Evolutionary conservation across 2,888 invertebrate genomes (phyloP), one percentile per base, ranked within the genome.

Genomic region (Chrysodeixis includens): DNA sequence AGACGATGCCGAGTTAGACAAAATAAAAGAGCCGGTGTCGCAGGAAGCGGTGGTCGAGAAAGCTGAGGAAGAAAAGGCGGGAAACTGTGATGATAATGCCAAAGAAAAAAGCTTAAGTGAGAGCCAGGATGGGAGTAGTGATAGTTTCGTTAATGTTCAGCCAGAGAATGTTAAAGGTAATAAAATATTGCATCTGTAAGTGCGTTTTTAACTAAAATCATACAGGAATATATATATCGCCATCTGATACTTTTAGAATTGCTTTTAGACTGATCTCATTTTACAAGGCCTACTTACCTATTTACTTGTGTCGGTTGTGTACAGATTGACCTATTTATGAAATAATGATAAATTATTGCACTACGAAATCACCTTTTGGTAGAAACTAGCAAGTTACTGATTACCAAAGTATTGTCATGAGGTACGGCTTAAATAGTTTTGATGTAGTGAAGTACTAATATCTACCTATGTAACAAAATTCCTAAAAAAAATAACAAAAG

Each of bases 11-110:
- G 89, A 88, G 71, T 83, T 78, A 71, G 86, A 76, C 54, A 71
- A 76, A 49, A 70, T 72, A 57, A 89, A 87, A 62, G 88, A 85
- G 57, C 83, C 87, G 54, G 78, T 83, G 70, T 73, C 70, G 30
- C 81, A 79, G 35, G 85, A 84, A 65, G 75, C 79, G 61, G 79
- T 79, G 26, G 79, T 79, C 30, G 87, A 84, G 68, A 82, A 81
- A 71, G 69, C 71, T 62, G 81, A 78, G 40, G 86, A 82, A 54
- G 88, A 84, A 77, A 86, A 85, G 78, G 86, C 84, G 86, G 90
- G 84, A 83, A 89, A 72, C 88, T 92, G 94, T 94, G 94, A 93
- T 93, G 93, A 92, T 82, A 89, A 93, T 93, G 90, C 94, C 94
- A 95, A 95, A 94, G 93, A 94, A 87, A 90, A 90, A 84, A 89